Conservation (phyloP, 2,797 vertebrate genomes). For the Gila robusta region DNA sequence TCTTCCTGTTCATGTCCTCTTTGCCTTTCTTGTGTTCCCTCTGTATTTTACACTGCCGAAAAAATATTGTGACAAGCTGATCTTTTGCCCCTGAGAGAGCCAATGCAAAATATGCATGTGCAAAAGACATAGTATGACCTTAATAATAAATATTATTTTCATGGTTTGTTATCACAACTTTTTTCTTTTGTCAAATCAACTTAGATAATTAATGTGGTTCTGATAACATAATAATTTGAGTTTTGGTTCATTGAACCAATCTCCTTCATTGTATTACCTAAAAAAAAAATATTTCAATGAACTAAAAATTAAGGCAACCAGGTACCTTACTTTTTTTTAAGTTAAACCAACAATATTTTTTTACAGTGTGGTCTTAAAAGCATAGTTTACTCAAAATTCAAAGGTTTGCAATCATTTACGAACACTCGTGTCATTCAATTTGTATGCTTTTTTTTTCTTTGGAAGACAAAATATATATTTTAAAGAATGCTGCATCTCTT, state of each 20-base stretch:
- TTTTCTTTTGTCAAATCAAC: too few species aligned
- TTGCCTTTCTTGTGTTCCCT: slow-evolving; percentile 11
- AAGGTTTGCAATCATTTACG: not conserved
- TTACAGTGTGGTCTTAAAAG: not conserved
- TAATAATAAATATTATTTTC: too few species aligned
- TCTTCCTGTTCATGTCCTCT: slow-evolving; percentile 28
- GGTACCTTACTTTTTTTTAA: too few species aligned
- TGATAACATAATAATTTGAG: too few species aligned
- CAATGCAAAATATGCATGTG: slow-evolving; percentile 36
- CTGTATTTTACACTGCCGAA: not conserved
- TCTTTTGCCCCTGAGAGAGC: slow-evolving; percentile 21
- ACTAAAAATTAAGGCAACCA: too few species aligned
- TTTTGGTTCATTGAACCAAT: too few species aligned
- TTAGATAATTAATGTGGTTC: too few species aligned
- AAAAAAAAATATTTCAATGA: too few species aligned
- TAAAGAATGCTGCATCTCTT: not conserved
- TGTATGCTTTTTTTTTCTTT: not conserved
- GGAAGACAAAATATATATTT: not conserved
- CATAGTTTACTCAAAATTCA: not conserved
- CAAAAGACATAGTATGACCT: not conserved
- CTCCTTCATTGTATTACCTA: too few species aligned
- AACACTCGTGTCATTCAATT: not conserved
- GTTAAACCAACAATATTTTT: too few species aligned
- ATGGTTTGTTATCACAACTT: too few species aligned
- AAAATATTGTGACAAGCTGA: slow-evolving; percentile 16